Base-by-base conservation (phyloP, 2,888 invertebrate genomes). In the Lepidocyrtinus sp. region DNA sequence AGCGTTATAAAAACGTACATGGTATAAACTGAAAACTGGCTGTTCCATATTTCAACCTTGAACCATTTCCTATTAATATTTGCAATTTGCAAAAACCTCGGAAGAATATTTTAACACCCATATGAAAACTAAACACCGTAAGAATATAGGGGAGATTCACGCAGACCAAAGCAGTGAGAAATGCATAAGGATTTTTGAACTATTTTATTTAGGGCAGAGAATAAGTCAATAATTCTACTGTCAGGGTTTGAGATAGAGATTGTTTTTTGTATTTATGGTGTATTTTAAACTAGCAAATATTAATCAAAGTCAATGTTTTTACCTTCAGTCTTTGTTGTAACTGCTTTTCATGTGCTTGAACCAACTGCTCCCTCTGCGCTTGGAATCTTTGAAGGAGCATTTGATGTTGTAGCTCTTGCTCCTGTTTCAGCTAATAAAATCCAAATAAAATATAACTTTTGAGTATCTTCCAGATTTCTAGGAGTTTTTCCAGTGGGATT, bases 351-450 rank as follows among this genome's bases (percentile, higher is more conserved):
- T 97, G 96, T 88, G 96, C 93, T 89, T 96, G 93, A 86, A 95
- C 95, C 82, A 97, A 91, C 90, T 96, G 95, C 88, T 96, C 95
- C 87, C 95, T 94, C 89, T 96, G 96, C 88, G 94, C 95, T 89
- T 96, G 96, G 91, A 95, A 97, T 89, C 95, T 95, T 89, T 96
- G 96, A 88, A 95, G 91, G 87, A 97, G 91, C 88, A 96, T 94
- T 90, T 96, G 95, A 88, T 96, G 96, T 89, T 97, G 96, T 88
- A 96, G 90, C 90, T 96, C 95, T 89, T 97, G 96, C 89, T 96
- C 95, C 90, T 96, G 95, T 91, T 96, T 96, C 89, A 97, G 91
- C 95, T 96, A 94, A 93, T 91, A 75, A 63, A 55, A 70, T 75
- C 70, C 25, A 70, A 5, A 62, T 50, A n/a, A n/a, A n/a, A n/a